Conservation (phyloP, 2,113 vertebrate genomes). For the Ochotona curzoniae region DNA sequence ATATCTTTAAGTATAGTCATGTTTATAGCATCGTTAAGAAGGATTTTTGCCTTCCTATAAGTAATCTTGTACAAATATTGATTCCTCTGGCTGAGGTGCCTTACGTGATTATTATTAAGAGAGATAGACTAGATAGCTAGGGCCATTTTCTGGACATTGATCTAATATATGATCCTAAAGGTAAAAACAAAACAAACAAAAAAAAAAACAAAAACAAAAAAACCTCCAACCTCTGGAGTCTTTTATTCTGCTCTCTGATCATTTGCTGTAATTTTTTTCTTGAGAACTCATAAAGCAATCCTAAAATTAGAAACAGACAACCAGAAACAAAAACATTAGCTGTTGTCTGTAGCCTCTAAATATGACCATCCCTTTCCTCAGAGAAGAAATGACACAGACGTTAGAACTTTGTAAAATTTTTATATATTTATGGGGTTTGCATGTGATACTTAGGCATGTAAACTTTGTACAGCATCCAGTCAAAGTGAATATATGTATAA, state of each 20-base stretch:
- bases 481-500: no score
- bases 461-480: no score
- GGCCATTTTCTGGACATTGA: neutral
- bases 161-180: neutral
- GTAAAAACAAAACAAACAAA: no score
- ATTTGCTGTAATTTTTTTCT: conserved; percentile 2
- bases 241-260: neutral
- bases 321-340: neutral
- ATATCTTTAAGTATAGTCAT: neutral
- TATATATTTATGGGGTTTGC: no score
- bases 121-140: neutral
- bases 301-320: neutral
- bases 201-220: no score
- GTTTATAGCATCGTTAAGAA: conserved; percentile 25
- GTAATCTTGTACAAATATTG: conserved; percentile 26
- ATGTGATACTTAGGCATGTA: no score
- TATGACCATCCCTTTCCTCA: neutral
- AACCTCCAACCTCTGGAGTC: neutral
- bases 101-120: conserved; percentile 35
- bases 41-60: neutral
- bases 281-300: neutral
- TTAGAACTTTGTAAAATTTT: neutral
- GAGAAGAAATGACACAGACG: neutral
- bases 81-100: neutral
- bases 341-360: neutral